These are phyloP conservation scores for Plectus sambesii DNA, from an alignment of 1,140 invertebrate species.

Conservation along the genomic window DNA sequence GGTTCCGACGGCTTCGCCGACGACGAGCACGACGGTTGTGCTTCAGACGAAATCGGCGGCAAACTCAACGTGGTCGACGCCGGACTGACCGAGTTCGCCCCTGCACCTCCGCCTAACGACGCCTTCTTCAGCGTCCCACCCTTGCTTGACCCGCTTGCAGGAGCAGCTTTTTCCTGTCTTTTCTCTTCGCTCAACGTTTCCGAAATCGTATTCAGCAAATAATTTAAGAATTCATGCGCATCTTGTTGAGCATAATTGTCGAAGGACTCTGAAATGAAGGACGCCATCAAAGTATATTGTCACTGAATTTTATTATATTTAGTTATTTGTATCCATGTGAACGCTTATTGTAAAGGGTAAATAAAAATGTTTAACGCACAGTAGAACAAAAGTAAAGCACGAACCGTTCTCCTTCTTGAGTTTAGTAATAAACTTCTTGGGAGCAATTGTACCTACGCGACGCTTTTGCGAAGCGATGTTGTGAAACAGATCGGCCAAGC, in stretches of 20 bases:
- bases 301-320: too few species aligned
- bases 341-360: conserved; percentile 5
- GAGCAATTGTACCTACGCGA: conserved; percentile 96
- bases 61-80: neutral
- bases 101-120: conserved; percentile 1
- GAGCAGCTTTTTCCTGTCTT: conserved; percentile 15
- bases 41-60: neutral
- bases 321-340: too few species aligned
- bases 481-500: conserved; percentile 93
- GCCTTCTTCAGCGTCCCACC: conserved; percentile 3
- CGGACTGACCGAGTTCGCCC: conserved; percentile 2
- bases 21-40: conserved; percentile 9
- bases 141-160: conserved; percentile 18
- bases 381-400: conserved; percentile 11
- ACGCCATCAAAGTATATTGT: conserved; percentile 11
- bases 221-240: conserved; percentile 98
- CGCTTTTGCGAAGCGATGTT: conserved; percentile 98
- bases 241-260: conserved; percentile 99
- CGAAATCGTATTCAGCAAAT: conserved; percentile 74
- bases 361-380: conserved; percentile 35
- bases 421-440: conserved; percentile 97
- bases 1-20: conserved; percentile 10
- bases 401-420: conserved; percentile 94
- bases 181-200: conserved; percentile 65
- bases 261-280: conserved; percentile 72